These are phyloP conservation scores for Macrotrachela quadricornifera DNA, from an alignment of 1,140 invertebrate genomes.

Conservation along the genomic window DNA sequence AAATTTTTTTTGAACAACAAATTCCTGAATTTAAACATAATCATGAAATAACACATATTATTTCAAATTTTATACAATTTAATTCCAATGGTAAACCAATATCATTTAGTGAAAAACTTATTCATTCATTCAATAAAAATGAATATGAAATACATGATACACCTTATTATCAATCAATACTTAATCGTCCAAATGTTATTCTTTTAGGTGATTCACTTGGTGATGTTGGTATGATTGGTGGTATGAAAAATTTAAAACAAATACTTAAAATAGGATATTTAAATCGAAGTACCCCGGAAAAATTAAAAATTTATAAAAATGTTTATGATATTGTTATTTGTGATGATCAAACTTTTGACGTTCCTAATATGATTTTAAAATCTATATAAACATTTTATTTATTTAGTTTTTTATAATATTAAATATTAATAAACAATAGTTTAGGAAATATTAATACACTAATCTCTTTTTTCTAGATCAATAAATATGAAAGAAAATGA, in stretches of 20 bases:
- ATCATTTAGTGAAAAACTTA: constrained; percentile 52
- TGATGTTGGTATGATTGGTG: constrained; percentile 69
- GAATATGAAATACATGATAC: constrained; percentile 52
- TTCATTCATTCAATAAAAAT: constrained; percentile 68
- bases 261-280: constrained; percentile 69
- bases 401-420: too few species aligned
- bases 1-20: too few species aligned
- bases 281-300: constrained; percentile 47
- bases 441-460: too few species aligned
- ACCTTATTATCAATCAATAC: constrained; percentile 50
- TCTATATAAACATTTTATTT: neutral
- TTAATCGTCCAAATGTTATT: constrained; percentile 51
- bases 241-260: constrained; percentile 41
- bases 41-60: constrained; percentile 26
- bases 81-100: constrained; percentile 34
- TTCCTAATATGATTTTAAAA: constrained; percentile 33
- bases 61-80: constrained; percentile 71
- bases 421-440: too few species aligned
- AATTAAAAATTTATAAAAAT: constrained; percentile 45
- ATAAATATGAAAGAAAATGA: too few species aligned
- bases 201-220: constrained; percentile 67
- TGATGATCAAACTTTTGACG: constrained; percentile 60
- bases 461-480: too few species aligned
- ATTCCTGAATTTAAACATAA: too few species aligned
- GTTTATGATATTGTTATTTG: constrained; percentile 64